These are phyloP conservation scores for Irena cyanogastra DNA, from an alignment of 2,113 vertebrate genomes.

Conservation along the genomic window DNA sequence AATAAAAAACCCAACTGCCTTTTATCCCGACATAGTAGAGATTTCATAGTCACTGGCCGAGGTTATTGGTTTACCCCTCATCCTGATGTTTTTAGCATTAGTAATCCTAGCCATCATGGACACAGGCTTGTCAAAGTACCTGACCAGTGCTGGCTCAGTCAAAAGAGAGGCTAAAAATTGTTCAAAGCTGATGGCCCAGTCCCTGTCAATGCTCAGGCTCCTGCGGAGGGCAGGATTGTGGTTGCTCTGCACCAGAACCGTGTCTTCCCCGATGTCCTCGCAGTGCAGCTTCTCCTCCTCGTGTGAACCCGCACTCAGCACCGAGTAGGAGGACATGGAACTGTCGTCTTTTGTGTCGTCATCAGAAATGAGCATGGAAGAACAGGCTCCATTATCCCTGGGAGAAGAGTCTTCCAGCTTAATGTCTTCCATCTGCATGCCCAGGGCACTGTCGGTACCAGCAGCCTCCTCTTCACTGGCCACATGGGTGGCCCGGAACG, in stretches of 20 bases:
- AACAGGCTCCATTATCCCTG: constrained; percentile 84
- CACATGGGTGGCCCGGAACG: constrained; percentile 8
- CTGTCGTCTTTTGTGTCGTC: constrained; percentile 96
- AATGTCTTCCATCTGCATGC: constrained; percentile 88
- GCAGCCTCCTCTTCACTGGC: constrained; percentile 39
- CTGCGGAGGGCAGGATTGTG: constrained; percentile 68
- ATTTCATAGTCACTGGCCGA: constrained; percentile 93
- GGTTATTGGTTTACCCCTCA: constrained; percentile 81
- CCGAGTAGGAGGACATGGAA: constrained; percentile 96
- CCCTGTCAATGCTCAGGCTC: constrained; percentile 88
- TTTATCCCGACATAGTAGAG: constrained; percentile 86
- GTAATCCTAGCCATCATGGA: constrained; percentile 86
- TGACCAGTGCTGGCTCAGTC: constrained; percentile 91
- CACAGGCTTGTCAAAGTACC: constrained; percentile 92
- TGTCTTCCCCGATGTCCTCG: constrained; percentile 94
- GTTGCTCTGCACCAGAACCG: constrained; percentile 83
- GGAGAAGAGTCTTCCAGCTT: constrained; percentile 92
- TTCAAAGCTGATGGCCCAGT: constrained; percentile 97
- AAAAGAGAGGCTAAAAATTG: constrained; percentile 94
- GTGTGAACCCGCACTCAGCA: constrained; percentile 91
- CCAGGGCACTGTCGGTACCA: constrained; percentile 29
- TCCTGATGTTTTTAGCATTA: constrained; percentile 87
- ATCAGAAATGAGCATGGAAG: constrained; percentile 92
- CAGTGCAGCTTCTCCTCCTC: constrained; percentile 96
- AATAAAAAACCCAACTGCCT: background rate